Conservation (phyloP, 2,797 vertebrate species). For the Peromyscus melanophrys region DNA sequence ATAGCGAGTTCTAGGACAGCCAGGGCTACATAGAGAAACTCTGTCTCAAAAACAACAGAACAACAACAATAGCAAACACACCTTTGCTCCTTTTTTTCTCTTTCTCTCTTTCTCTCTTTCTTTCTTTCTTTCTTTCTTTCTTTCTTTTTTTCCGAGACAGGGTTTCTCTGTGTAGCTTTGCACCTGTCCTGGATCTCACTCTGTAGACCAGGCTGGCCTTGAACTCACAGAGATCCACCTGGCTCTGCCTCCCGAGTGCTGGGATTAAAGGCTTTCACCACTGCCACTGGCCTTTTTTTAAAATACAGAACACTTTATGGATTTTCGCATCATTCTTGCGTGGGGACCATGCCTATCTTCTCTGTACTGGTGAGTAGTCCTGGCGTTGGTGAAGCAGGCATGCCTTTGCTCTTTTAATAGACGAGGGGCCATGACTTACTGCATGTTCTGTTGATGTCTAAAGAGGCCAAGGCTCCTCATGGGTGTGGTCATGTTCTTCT, state of each 20-base stretch:
- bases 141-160: neutral
- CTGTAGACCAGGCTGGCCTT: too few species aligned
- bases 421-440: neutral
- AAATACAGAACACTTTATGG: neutral
- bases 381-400: neutral
- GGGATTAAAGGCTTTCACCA: too few species aligned
- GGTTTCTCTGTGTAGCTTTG: too few species aligned
- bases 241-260: too few species aligned
- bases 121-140: neutral
- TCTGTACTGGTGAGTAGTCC: neutral
- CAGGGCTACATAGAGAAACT: neutral
- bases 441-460: neutral
- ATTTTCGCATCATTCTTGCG: neutral
- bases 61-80: neutral
- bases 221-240: too few species aligned
- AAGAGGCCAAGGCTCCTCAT: neutral
- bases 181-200: too few species aligned
- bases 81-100: neutral
- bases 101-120: too few species aligned
- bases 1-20: neutral
- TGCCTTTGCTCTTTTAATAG: neutral
- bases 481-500: neutral
- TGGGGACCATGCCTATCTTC: too few species aligned
- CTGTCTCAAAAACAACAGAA: neutral
- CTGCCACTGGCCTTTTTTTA: too few species aligned